A percentile compares a stretch with the other conserved stretches of the same genome.
These are phyloP conservation scores for Nephrotoma appendiculata DNA, from an alignment of 2,888 invertebrate species.

Conservation along the genomic window DNA sequence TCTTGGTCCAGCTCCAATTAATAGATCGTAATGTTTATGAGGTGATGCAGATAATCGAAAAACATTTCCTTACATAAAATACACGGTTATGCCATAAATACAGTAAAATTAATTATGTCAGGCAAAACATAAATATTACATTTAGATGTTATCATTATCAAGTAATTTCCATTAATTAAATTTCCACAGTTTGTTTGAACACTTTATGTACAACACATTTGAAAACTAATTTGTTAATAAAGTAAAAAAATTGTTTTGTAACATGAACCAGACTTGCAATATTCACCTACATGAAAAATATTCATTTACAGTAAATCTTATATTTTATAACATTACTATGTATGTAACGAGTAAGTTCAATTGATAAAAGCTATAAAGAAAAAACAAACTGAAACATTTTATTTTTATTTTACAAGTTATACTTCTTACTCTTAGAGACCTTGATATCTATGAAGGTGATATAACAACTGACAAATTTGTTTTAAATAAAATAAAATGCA, in stretches of 20 bases:
- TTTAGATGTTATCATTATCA: not conserved
- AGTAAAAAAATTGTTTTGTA: not conserved
- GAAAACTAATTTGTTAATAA: not conserved
- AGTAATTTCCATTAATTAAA: not conserved
- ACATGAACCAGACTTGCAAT: not conserved
- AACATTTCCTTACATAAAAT: not conserved
- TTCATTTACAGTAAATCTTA: not conserved
- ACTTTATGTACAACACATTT: not conserved
- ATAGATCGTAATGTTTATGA: no score
- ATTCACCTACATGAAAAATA: not conserved
- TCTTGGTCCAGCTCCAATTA: no score
- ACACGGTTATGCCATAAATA: not conserved
- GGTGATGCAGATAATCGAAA: no score
- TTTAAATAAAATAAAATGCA: not conserved
- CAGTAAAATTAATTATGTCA: not conserved
- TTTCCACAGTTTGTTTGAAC: not conserved
- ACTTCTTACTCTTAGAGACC: not conserved
- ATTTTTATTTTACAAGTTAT: not conserved
- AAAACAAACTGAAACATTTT: not conserved
- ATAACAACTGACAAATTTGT: not conserved
- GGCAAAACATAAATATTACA: not conserved
- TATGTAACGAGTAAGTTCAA: not conserved
- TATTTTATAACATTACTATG: not conserved
- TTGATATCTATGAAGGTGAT: not conserved
- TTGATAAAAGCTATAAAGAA: not conserved